Conservation (phyloP, 2,888 invertebrate genomes). For the Osmoderma eremita region DNA sequence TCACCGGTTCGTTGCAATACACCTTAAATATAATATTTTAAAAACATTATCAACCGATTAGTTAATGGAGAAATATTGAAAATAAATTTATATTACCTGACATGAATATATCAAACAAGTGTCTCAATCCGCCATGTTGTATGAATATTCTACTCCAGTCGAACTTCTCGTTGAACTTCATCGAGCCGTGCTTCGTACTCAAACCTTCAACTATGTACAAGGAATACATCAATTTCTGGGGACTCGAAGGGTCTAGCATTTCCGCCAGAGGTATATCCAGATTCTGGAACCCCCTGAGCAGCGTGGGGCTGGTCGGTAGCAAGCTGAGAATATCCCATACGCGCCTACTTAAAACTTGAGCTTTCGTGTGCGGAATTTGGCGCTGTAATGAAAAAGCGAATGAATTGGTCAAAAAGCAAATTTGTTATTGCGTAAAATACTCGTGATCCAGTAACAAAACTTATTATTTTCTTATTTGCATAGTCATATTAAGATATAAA, state of each 20-base stretch:
- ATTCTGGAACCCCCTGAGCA: conserved; percentile 85
- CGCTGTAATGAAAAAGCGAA: conserved; percentile 37
- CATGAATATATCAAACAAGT: conserved; percentile 92
- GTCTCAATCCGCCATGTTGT: conserved; percentile 85
- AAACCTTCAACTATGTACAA: conserved; percentile 89
- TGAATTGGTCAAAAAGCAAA: neutral
- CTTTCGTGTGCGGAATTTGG: conserved; percentile 79
- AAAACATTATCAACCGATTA: neutral
- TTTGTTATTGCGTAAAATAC: too few relatives aligned
- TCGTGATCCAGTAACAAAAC: too few relatives aligned
- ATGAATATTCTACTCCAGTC: conserved; percentile 84
- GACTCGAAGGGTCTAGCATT: conserved; percentile 86
- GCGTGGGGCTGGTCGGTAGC: conserved; percentile 87
- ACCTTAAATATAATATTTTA: conserved; percentile 40
- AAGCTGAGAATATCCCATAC: conserved; percentile 96
- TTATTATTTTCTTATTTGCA: too few relatives aligned
- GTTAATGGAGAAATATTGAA: neutral
- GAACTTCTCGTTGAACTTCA: conserved; percentile 54
- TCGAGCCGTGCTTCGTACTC: conserved; percentile 56
- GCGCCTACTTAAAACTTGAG: conserved; percentile 87
- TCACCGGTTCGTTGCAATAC: conserved; percentile 62
- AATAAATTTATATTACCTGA: conserved; percentile 68
- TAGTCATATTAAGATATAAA: too few relatives aligned
- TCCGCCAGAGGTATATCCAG: conserved; percentile 77
- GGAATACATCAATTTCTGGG: conserved; percentile 95